Percentiles rank a stretch among this genome's conserved stretches.
Evolutionary conservation across 2,888 invertebrate species (phyloP).

Genomic region (Harmothoe impar): DNA sequence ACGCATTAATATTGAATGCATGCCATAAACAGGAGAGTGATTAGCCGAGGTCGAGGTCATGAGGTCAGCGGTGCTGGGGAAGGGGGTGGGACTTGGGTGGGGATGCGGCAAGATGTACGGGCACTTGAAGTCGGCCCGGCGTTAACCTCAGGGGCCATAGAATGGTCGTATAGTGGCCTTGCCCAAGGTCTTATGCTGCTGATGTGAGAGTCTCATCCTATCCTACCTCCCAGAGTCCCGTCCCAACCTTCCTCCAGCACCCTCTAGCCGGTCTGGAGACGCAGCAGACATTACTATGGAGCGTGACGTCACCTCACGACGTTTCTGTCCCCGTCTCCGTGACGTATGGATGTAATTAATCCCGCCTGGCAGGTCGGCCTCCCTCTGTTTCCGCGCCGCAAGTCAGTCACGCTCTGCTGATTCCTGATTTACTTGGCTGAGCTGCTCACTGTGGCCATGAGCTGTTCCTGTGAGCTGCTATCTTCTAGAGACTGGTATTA

Average conservation of each 20-base stretch:
- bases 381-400: no score
- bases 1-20: conserved; percentile 37
- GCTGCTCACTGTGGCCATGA: background rate
- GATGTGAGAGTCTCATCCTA: no score
- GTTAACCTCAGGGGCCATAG: background rate
- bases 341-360: conserved; percentile 20
- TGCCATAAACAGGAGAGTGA: conserved; percentile 4
- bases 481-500: no score
- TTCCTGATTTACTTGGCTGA: background rate
- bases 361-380: background rate
- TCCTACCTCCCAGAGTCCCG: no score
- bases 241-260: background rate
- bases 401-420: conserved; percentile 3
- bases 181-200: no score
- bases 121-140: background rate
- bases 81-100: background rate
- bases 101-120: background rate
- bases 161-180: no score
- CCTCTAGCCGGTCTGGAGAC: background rate
- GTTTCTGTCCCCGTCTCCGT: background rate
- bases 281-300: background rate
- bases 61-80: background rate
- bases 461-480: background rate
- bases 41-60: conserved; percentile 43
- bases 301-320: background rate